Base-by-base conservation (phyloP, 2,888 invertebrate species). In the Cheilosia vulpina region DNA sequence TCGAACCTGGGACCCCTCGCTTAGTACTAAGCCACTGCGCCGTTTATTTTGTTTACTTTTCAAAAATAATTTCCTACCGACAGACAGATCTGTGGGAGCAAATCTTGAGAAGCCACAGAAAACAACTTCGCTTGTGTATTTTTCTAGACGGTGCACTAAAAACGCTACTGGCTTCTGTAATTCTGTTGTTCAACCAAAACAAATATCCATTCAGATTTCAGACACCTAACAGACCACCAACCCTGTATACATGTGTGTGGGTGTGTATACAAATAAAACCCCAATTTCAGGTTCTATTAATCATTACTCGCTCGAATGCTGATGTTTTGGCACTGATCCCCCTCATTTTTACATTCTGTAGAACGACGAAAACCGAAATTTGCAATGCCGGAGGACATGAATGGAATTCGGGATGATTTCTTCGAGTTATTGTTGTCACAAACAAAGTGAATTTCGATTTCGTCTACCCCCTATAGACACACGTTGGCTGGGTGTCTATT, bases 391-490 rank as follows among this genome's bases (percentile, higher is more conserved):
- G 34, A 66, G 43, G 45, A 52, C 52, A 45, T 68, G 62, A 60
- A 55, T 65, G 24, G 47, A 63, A 62, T 55, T 63, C 57, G 60
- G 43, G 50, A 79, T 53, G 58, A 72, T 60, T 79, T 79, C 72
- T 58, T 72, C 57, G 69, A 65, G 31, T 63, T 50, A 78, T 78
- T 78, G 55, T 57, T 63, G 34, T 68, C 68, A 43, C 63, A 38
- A 7, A 65, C 19, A 45, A 63, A 63, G 41, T 47, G 19, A 72
- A 53, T 68, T 68, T 50, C 62, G 55, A 72, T 65, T 65, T 77
- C 68, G 50, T 65, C 65, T 65, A 43, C 34, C 60, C 60, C 43
- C 31, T 41, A 11, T 17, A 19, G 11, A 17, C 19, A 11, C 13
- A 38, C 13, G 47, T 38, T 47, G n/a, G 17, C 5, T 27, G 9